Conservation (phyloP, 2,113 vertebrate genomes). For the Myocastor coypus region DNA sequence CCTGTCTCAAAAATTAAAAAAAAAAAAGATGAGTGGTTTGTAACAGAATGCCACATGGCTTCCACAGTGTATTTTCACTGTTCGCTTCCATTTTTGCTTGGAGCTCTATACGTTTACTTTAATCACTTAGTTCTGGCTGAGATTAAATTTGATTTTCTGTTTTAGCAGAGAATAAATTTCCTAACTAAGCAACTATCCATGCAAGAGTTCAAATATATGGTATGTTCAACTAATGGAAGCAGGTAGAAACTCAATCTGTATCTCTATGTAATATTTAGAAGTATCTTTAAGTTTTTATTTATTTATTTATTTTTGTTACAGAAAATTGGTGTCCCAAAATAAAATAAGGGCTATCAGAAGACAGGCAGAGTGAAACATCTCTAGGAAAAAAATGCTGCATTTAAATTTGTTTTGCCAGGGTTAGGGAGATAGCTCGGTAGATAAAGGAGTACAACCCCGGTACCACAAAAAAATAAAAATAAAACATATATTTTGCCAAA, state of each 20-base stretch:
- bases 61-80: not conserved
- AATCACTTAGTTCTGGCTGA: not conserved
- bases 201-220: not conserved
- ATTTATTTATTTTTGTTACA: not conserved
- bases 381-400: not conserved
- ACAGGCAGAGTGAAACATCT: not conserved
- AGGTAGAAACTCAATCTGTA: not conserved
- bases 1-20: no score
- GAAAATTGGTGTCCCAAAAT: not conserved
- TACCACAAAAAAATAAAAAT: no score
- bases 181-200: not conserved
- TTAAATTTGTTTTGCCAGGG: no score
- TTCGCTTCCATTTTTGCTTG: not conserved
- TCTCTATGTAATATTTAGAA: not conserved
- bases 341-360: not conserved
- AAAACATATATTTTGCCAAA: not conserved
- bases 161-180: not conserved
- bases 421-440: no score
- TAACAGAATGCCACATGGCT: not conserved
- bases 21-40: not conserved
- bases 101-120: not conserved
- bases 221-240: not conserved
- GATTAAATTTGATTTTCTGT: conserved; percentile 3
- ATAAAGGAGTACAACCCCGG: no score
- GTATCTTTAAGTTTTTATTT: not conserved